Evolutionary conservation across 2,113 vertebrate genomes (phyloP).

Genomic region (Anolis carolinensis): DNA sequence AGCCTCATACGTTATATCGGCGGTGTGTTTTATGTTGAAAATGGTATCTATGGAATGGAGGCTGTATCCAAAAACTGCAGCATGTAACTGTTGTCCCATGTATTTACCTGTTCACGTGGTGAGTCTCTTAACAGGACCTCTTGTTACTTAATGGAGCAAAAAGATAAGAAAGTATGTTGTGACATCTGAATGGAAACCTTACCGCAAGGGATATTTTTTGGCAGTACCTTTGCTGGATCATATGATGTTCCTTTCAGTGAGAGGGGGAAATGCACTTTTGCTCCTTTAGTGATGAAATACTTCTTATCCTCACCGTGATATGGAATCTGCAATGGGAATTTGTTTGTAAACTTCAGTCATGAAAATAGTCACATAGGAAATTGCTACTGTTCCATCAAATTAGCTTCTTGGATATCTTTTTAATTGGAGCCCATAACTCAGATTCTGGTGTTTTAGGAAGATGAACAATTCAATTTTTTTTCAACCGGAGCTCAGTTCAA

Average conservation of each 20-base stretch:
- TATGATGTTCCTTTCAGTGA: slow-evolving; percentile 70
- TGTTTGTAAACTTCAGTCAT: slow-evolving; percentile 76
- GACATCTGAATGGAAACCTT: neutral
- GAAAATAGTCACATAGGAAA: slow-evolving; percentile 73
- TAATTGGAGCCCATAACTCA: slow-evolving; percentile 79
- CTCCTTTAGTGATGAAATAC: neutral
- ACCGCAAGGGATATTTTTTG: neutral
- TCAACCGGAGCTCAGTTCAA: slow-evolving; percentile 70
- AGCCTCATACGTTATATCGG: neutral
- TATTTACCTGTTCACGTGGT: slow-evolving; percentile 55
- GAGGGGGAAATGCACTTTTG: slow-evolving; percentile 41
- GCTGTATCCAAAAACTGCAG: neutral
- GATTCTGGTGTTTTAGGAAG: slow-evolving; percentile 75
- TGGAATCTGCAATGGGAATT: slow-evolving; percentile 75
- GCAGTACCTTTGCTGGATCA: slow-evolving; percentile 40
- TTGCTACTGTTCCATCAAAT: slow-evolving; percentile 78
- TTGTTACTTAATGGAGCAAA: neutral
- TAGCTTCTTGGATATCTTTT: slow-evolving; percentile 80
- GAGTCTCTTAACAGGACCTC: neutral
- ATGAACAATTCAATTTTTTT: slow-evolving; percentile 78
- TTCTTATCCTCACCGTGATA: slow-evolving; percentile 67
- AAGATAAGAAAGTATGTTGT: neutral
- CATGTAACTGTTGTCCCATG: slow-evolving; percentile 47
- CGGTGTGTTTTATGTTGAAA: neutral
- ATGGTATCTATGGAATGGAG: neutral